Base-by-base conservation (phyloP, 2,888 invertebrate species). In the Kryphioiulus occultus region DNA sequence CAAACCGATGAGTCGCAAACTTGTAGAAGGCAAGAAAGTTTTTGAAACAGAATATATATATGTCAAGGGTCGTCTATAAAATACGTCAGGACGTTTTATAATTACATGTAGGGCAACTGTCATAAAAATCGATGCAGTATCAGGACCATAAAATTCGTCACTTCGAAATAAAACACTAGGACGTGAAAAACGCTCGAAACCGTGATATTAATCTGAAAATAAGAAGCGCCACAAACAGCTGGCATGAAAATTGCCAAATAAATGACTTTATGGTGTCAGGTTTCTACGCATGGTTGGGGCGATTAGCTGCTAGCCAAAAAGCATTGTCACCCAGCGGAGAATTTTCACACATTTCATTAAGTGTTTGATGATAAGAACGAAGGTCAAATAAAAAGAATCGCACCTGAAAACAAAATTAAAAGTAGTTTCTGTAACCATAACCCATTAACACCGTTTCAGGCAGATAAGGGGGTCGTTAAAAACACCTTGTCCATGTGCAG, bases 331-430 rank as follows among this genome's bases (percentile, higher is more conserved):
- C 68, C 26, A 68, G 26, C 7, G 9, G 22, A 10, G 68, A 68
- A 68, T 68, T 68, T 68, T 68, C 68, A 68, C 68, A 68, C 68
- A 68, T 68, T 68, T 68, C 68, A 68, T 68, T 68, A 68, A 68
- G 26, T 22, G 68, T 7, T 68, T 5, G 10, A 26, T 68, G 68
- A 68, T 68, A 68, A 68, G 68, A 68, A n/a, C 10, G 68, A 68
- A 68, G 68, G 68, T n/a, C 68, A 26, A 10, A 10, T 68, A 10
- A 68, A 68, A 26, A 68, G 68, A 68, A 26, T 68, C 68, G 26
- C 26, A 68, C 26, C 68, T 9, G 68, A 68, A 68, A 26, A 68
- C 68, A 68, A 68, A 68, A 68, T 10, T 9, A 0, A 22, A 26
- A 68, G 22, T 68, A 22, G 68, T 26, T 68, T 26, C 26, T 68